Conservation (phyloP, 2,888 invertebrate genomes). For the Pimpla rufipes region DNA sequence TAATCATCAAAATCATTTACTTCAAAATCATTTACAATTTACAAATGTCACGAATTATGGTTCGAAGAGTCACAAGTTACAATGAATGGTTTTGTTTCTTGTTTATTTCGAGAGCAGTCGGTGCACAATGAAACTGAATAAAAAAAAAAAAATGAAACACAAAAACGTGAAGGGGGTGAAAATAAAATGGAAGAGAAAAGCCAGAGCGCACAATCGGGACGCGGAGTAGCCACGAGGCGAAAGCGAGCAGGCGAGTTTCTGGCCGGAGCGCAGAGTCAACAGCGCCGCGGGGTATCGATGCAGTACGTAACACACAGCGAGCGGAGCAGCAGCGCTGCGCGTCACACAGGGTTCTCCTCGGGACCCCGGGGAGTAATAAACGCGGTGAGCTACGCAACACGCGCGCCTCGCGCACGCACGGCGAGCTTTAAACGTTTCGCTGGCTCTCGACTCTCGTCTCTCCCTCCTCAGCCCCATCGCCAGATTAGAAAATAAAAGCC, state of each 20-base stretch:
- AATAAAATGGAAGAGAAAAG: conserved; percentile 45
- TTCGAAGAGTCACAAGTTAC: conserved; percentile 12
- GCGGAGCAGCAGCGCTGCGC: conserved; percentile 28
- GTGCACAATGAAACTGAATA: not conserved
- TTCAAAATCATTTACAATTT: no score
- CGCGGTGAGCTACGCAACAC: conserved; percentile 56
- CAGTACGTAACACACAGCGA: conserved; percentile 30
- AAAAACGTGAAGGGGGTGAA: not conserved
- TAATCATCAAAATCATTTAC: no score
- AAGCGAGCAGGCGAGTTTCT: conserved; percentile 53
- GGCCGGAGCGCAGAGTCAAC: conserved; percentile 46
- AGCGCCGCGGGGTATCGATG: conserved; percentile 59
- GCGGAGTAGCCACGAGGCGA: conserved; percentile 54
- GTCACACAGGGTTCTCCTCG: conserved; percentile 20
- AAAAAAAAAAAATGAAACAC: conserved; percentile 15
- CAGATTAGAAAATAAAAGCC: conserved; percentile 64
- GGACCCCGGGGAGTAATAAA: conserved; percentile 64
- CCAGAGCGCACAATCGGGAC: conserved; percentile 45
- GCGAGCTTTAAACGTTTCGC: conserved; percentile 43
- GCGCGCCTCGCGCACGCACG: conserved; percentile 41
- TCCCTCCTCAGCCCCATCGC: conserved; percentile 51
- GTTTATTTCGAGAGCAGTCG: not conserved
- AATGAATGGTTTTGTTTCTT: conserved; percentile 2
- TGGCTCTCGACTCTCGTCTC: conserved; percentile 32
- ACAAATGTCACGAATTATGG: not conserved